These are phyloP conservation scores for Parnassius apollo DNA, from an alignment of 2,888 invertebrate species.

Conservation along the genomic window DNA sequence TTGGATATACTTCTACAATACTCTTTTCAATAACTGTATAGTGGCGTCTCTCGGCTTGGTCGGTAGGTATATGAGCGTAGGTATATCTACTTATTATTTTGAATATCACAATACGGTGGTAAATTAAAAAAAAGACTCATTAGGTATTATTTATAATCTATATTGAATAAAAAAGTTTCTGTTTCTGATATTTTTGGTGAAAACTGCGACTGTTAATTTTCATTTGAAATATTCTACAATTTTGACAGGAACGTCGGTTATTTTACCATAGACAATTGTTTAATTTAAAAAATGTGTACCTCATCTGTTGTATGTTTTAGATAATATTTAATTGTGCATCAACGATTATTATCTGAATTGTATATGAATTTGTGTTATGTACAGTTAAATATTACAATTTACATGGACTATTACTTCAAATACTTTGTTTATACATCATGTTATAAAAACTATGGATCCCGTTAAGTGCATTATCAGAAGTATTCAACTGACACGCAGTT, in stretches of 20 bases:
- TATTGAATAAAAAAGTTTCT: too few species aligned
- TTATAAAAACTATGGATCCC: too few species aligned
- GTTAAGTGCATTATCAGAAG: too few species aligned
- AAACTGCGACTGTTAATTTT: constrained; percentile 6
- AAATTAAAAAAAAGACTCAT: too few species aligned
- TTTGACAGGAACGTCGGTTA: not conserved
- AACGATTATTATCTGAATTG: too few species aligned
- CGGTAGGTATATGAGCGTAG: constrained; percentile 53
- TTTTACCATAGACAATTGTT: not conserved
- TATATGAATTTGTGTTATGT: not conserved
- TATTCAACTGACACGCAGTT: too few species aligned
- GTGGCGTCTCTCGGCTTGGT: constrained; percentile 56
- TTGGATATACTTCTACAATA: constrained; percentile 7
- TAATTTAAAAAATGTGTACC: not conserved
- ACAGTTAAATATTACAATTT: constrained; percentile 5
- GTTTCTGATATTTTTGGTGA: not conserved
- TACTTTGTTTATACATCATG: not conserved
- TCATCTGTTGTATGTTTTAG: not conserved
- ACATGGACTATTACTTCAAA: constrained; percentile 19
- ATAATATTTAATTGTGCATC: constrained; percentile 1
- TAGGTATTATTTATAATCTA: too few species aligned
- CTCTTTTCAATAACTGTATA: constrained; percentile 17
- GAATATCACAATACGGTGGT: not conserved
- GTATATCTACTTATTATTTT: constrained; percentile 17
- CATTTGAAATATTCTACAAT: not conserved